Conservation (phyloP, 2,113 vertebrate genomes). For the Phyllostomus hastatus region DNA sequence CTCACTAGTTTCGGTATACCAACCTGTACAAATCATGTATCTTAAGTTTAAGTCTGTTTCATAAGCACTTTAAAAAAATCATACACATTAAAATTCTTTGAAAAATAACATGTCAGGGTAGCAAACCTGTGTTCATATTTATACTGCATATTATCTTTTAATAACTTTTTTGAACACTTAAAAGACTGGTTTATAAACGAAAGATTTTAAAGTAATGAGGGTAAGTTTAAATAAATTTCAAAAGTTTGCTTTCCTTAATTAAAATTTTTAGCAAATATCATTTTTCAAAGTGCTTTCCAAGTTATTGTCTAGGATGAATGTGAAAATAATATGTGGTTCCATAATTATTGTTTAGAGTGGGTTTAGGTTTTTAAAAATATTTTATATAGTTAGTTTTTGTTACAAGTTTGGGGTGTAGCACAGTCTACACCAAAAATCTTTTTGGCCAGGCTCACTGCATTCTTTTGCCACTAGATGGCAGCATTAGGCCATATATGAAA, state of each 20-base stretch:
- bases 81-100: background rate
- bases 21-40: background rate
- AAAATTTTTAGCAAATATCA: background rate
- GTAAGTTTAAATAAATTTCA: background rate
- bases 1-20: background rate
- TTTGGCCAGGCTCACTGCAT: background rate
- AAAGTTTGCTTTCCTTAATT: background rate
- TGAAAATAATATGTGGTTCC: background rate
- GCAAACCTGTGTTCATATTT: background rate
- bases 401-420: background rate
- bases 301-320: background rate
- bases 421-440: background rate
- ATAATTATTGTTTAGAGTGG: background rate
- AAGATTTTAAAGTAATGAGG: background rate
- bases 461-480: constrained; percentile 71
- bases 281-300: background rate
- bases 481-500: constrained; percentile 24
- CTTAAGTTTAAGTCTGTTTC: background rate
- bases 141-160: background rate
- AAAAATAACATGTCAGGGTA: background rate
- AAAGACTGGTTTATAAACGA: background rate
- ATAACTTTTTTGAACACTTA: background rate
- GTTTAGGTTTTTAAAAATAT: background rate
- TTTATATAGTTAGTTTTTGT: background rate
- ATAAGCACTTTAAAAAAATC: background rate